A percentile compares a stretch with the other conserved stretches of the same genome.
Conservation (phyloP, 2,797 vertebrate species). For the Leptoclinus maculatus region DNA sequence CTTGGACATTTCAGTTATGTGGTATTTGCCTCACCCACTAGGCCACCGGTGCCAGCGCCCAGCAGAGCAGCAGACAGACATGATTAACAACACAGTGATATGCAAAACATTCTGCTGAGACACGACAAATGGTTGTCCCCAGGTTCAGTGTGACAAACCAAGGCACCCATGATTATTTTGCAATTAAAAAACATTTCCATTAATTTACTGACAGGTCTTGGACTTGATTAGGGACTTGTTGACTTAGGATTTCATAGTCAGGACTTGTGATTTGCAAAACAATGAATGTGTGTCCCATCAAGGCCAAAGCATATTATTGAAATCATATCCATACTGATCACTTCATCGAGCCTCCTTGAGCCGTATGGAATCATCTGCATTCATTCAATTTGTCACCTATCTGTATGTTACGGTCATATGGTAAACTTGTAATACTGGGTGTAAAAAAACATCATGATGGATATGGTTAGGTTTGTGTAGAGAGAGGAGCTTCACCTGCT, state of each 20-base stretch:
- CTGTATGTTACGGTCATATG: neutral
- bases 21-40: no score
- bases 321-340: neutral
- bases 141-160: neutral
- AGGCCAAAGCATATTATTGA: neutral
- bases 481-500: slow-evolving; percentile 37
- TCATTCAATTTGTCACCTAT: neutral
- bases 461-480: neutral
- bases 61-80: neutral
- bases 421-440: neutral
- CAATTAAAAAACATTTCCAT: neutral
- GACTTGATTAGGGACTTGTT: neutral
- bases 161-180: neutral
- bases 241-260: neutral
- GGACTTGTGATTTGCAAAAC: neutral
- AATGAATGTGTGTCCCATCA: neutral
- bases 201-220: neutral
- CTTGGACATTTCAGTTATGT: no score
- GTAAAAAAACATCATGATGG: neutral
- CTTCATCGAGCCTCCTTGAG: neutral
- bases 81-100: neutral
- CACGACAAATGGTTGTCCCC: neutral
- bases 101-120: neutral
- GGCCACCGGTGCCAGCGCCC: neutral
- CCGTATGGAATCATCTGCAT: neutral